phyloP scores from a whole-genome alignment of 1,140 invertebrate species.

The Mylabris phalerata region DNA sequence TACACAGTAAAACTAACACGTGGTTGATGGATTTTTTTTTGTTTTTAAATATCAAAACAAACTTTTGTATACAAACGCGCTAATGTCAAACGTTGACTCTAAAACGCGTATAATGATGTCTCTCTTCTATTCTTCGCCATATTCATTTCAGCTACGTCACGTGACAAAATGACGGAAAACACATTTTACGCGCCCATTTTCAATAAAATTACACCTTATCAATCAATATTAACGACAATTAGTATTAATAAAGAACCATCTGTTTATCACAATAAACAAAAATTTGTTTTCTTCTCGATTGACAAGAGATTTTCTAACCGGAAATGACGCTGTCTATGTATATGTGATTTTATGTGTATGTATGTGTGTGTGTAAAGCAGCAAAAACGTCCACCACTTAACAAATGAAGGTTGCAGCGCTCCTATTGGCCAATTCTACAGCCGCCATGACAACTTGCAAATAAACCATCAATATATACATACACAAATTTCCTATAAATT shows the following conservation, averaged over 20 bases:
- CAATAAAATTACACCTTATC: neutral
- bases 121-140: slow-evolving; percentile 51
- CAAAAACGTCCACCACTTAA: slow-evolving; percentile 38
- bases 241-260: neutral
- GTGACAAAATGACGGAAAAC: slow-evolving; percentile 47
- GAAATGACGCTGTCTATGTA: no score
- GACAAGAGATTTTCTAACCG: neutral
- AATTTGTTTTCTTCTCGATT: neutral
- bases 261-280: neutral
- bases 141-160: slow-evolving; percentile 50
- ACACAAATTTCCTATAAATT: neutral
- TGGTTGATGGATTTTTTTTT: no score
- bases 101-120: slow-evolving; percentile 47
- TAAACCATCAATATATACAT: slow-evolving; percentile 17
- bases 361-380: slow-evolving; percentile 42
- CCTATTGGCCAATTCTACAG: slow-evolving; percentile 52
- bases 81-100: slow-evolving; percentile 49
- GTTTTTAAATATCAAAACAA: slow-evolving; percentile 42
- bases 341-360: no score
- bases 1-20: no score
- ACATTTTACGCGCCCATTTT: slow-evolving; percentile 35
- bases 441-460: slow-evolving; percentile 54
- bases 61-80: slow-evolving; percentile 56
- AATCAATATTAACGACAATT: neutral
- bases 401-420: slow-evolving; percentile 50